Conservation (phyloP, 2,888 invertebrate species). For the Camponotus fellah region DNA sequence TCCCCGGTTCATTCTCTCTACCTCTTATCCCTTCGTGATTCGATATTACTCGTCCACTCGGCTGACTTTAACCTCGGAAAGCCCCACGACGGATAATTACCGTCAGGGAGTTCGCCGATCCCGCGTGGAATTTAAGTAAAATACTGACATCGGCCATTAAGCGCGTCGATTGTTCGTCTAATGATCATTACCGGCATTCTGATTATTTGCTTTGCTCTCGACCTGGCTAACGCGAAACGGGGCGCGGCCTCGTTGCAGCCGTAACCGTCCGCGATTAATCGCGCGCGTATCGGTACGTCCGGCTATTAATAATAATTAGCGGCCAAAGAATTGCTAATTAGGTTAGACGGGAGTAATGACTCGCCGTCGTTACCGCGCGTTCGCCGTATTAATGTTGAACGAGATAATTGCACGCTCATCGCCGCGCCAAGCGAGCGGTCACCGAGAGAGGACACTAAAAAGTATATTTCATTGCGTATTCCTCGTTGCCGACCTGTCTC, state of each 20-base stretch:
- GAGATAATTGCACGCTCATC: constrained; percentile 50
- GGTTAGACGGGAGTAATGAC: constrained; percentile 45
- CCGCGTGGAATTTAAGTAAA: constrained; percentile 69
- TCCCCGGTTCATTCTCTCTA: constrained; percentile 51
- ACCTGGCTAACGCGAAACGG: not conserved
- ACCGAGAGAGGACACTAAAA: constrained; percentile 46
- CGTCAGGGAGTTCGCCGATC: constrained; percentile 75
- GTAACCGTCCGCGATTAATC: constrained; percentile 21
- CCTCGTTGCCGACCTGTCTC: constrained; percentile 33
- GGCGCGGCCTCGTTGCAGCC: not conserved
- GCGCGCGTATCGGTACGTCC: constrained; percentile 32
- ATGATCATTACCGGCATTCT: constrained; percentile 15
- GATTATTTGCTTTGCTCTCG: constrained; percentile 31
- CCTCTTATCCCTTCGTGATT: constrained; percentile 54
- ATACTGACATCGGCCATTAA: constrained; percentile 26
- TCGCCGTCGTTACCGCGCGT: constrained; percentile 28
- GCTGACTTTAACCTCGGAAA: constrained; percentile 74
- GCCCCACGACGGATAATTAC: constrained; percentile 76
- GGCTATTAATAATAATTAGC: constrained; percentile 47
- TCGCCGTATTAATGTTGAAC: constrained; percentile 24
- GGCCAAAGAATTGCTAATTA: constrained; percentile 37
- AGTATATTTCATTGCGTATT: constrained; percentile 46
- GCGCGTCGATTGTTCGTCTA: constrained; percentile 30
- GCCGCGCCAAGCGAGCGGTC: constrained; percentile 33
- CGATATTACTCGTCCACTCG: constrained; percentile 60